Conservation (phyloP, 2,888 invertebrate species). For the Noctuana brunneofusca region DNA sequence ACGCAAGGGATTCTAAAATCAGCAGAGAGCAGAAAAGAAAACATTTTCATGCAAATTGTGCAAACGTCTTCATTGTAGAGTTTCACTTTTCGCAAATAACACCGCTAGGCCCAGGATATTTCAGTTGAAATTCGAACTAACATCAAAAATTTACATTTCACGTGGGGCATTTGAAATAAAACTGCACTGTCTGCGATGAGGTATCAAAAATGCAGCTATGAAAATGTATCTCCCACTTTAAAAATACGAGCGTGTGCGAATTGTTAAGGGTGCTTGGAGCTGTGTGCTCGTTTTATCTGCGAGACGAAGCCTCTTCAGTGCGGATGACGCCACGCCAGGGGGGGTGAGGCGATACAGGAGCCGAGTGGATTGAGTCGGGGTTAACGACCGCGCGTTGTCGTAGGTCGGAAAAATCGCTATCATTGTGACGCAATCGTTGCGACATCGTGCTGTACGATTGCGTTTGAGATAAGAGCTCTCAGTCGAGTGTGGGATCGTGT, state of each 20-base stretch:
- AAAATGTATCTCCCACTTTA: conserved; percentile 60
- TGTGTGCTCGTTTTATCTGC: conserved; percentile 64
- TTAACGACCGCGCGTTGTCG: conserved; percentile 51
- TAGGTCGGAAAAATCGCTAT: conserved; percentile 45
- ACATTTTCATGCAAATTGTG: conserved; percentile 22
- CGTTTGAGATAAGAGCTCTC: conserved; percentile 20
- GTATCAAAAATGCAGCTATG: conserved; percentile 51
- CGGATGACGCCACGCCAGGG: conserved; percentile 43
- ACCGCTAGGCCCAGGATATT: not conserved
- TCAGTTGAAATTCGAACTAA: not conserved
- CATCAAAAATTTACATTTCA: not conserved
- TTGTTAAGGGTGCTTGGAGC: conserved; percentile 55
- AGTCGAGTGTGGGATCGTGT: conserved; percentile 22
- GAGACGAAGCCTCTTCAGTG: conserved; percentile 52
- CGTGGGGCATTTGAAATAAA: not conserved
- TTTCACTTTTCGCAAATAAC: not conserved
- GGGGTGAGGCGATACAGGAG: conserved; percentile 24
- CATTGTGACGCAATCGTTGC: conserved; percentile 36
- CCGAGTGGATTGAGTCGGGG: conserved; percentile 43
- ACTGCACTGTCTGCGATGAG: conserved; percentile 21
- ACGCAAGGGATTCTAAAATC: conserved; percentile 18
- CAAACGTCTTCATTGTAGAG: conserved; percentile 11
- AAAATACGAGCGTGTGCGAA: conserved; percentile 62
- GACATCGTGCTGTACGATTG: conserved; percentile 17
- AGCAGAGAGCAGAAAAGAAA: conserved; percentile 20